Conservation (phyloP, 1,140 invertebrate genomes). For the Cecropterus lyciades region DNA sequence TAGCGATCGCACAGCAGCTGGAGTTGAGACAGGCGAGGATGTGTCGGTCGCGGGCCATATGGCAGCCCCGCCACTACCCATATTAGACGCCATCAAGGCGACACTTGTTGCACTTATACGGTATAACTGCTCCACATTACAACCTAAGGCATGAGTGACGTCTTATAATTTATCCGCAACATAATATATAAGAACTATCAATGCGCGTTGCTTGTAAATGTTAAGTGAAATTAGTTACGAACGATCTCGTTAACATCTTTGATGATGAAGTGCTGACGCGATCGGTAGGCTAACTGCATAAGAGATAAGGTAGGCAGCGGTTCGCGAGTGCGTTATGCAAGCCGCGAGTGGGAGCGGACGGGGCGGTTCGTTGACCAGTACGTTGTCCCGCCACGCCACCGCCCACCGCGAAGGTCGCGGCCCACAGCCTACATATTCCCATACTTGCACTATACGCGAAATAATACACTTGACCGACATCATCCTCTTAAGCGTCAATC, state of each 20-base stretch:
- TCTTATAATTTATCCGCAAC: constrained; percentile 59
- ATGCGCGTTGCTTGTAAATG: constrained; percentile 43
- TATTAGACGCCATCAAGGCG: constrained; percentile 78
- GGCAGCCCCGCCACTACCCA: constrained; percentile 67
- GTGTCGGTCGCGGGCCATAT: constrained; percentile 75
- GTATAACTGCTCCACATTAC: constrained; percentile 76
- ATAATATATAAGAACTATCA: constrained; percentile 49
- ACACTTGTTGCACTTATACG: constrained; percentile 83
- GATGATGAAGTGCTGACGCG: constrained; percentile 41
- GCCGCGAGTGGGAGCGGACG: constrained; percentile 55
- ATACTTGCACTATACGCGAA: constrained; percentile 44
- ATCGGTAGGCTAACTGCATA: constrained; percentile 61
- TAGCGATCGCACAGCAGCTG: constrained; percentile 53
- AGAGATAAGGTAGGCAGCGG: constrained; percentile 59
- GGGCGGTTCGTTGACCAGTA: constrained; percentile 80
- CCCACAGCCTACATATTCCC: constrained; percentile 54
- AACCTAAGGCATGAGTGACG: constrained; percentile 48
- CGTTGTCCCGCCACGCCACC: constrained; percentile 70
- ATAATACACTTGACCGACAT: constrained; percentile 39
- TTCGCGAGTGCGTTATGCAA: constrained; percentile 76
- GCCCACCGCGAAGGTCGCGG: constrained; percentile 78
- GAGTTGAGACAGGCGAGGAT: constrained; percentile 65
- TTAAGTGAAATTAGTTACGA: constrained; percentile 34
- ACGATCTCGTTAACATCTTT: constrained; percentile 39
- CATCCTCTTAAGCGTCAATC: constrained; percentile 16